Base-by-base conservation (phyloP, 2,797 vertebrate species). In the Anableps anableps region DNA sequence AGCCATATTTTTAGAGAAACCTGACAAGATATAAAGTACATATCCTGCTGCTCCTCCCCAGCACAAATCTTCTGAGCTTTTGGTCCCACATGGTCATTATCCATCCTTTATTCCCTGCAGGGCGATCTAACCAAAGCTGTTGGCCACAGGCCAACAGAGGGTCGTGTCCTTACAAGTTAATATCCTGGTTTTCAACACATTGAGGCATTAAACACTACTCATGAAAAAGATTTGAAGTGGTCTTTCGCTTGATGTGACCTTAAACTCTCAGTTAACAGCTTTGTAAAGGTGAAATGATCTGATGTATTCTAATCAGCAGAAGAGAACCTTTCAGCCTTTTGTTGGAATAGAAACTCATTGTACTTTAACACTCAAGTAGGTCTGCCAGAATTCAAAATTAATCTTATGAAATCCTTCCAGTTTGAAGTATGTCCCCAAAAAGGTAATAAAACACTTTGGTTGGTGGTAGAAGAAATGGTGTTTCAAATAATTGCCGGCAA, bases 201-300 rank as follows among this genome's bases (percentile, higher is more conserved):
- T 74, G 17, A 80, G 50, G 23, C n/a, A 74, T 83, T 76, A 72
- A 48, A 45, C n/a, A 26, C n/a, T 29, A 68, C 76, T 77, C 48
- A 5, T 77, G 17, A 83, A 85, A 82, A 55, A 77, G 43, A 80
- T 60, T 48, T 29, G 55, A 53, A 19, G 5, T 78, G 74, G 55
- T 55, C 82, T 81, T 80, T 83, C 0, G 1, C 70, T 86, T 31
- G 41, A n/a, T 43, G 29, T 83, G 86, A 85, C 85, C 74, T 90
- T 79, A 76, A 78, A 48, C 34, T 83, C 84, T 83, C 60, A 82
- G 83, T 86, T 83, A 88, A 80, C 58, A 82, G 53, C 79, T 84
- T 76, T 77, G 41, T 72, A 80, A 84, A 87, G 87, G 86, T 85
- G 66, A 86, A 60, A 71, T 62, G 29, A 78, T 82, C 75, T 13